Conservation (phyloP, 2,797 vertebrate species). For the Sciurus vulgaris region DNA sequence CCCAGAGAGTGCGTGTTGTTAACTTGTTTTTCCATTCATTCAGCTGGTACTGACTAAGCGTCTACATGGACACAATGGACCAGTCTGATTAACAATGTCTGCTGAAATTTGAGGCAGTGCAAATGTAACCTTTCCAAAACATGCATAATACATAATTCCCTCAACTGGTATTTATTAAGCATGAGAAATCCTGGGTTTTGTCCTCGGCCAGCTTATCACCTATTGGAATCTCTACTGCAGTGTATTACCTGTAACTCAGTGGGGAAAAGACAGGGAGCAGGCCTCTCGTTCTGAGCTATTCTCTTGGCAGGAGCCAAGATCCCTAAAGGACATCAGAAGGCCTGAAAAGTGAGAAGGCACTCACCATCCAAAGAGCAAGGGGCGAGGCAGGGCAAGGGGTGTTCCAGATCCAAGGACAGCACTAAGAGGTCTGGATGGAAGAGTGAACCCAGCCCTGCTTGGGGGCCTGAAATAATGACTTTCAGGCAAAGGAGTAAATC, state of each 20-base stretch:
- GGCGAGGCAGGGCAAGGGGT: neutral
- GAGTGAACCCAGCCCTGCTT: neutral
- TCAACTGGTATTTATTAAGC: constrained; percentile 54
- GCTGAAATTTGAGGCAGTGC: constrained; percentile 10
- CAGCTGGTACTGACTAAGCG: neutral
- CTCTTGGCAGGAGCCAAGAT: neutral
- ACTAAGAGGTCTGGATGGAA: neutral
- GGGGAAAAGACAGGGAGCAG: neutral
- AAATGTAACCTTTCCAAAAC: constrained; percentile 34
- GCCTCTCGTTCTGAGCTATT: neutral
- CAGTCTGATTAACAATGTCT: neutral
- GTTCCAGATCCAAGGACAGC: neutral
- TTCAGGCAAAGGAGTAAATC: neutral
- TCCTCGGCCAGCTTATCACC: neutral
- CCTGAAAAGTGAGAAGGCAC: neutral
- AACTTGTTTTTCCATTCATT: constrained; percentile 37
- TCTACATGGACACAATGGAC: neutral
- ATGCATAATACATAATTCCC: neutral
- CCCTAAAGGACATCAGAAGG: neutral
- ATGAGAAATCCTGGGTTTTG: neutral
- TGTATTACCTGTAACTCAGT: neutral
- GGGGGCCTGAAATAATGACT: neutral
- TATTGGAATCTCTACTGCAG: neutral
- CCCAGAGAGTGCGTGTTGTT: neutral
- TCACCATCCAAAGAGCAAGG: neutral